phyloP scores from a whole-genome alignment of 2,113 vertebrate genomes.

The Daubentonia madagascariensis region DNA sequence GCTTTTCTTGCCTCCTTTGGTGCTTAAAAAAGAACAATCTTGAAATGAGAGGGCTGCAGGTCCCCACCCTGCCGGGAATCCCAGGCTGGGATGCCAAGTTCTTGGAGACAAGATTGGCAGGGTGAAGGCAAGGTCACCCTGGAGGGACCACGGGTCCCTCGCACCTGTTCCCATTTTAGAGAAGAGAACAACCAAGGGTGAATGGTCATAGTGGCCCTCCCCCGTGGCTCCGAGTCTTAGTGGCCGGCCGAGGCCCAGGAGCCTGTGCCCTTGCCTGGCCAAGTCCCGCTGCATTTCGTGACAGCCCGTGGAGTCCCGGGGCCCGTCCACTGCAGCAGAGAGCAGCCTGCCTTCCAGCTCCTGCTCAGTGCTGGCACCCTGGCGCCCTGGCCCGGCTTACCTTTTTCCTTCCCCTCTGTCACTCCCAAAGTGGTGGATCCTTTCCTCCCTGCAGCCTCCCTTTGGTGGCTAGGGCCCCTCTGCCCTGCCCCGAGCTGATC shows the following conservation, averaged over 20 bases:
- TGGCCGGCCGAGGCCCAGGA: background rate
- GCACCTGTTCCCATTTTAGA: background rate
- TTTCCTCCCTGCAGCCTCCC: background rate
- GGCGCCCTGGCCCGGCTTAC: accelerated
- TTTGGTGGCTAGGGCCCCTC: too few relatives aligned
- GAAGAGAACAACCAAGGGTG: background rate
- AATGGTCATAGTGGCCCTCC: background rate
- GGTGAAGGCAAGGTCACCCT: too few relatives aligned
- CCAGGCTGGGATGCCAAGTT: accelerated
- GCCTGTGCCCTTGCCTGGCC: accelerated
- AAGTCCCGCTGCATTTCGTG: background rate
- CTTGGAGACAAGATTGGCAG: background rate
- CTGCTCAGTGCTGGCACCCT: background rate
- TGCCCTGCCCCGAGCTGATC: accelerated
- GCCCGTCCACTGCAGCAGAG: accelerated
- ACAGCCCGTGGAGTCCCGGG: accelerated
- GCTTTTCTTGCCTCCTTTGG: too few relatives aligned
- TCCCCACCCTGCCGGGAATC: background rate
- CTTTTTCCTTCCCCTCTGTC: accelerated
- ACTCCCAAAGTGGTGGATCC: accelerated
- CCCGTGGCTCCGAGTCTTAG: background rate
- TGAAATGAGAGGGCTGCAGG: too few relatives aligned
- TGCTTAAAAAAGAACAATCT: too few relatives aligned
- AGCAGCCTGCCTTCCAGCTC: background rate
- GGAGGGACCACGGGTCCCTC: background rate